Base-by-base conservation (phyloP, 2,113 vertebrate species). In the Sigmodon hispidus region DNA sequence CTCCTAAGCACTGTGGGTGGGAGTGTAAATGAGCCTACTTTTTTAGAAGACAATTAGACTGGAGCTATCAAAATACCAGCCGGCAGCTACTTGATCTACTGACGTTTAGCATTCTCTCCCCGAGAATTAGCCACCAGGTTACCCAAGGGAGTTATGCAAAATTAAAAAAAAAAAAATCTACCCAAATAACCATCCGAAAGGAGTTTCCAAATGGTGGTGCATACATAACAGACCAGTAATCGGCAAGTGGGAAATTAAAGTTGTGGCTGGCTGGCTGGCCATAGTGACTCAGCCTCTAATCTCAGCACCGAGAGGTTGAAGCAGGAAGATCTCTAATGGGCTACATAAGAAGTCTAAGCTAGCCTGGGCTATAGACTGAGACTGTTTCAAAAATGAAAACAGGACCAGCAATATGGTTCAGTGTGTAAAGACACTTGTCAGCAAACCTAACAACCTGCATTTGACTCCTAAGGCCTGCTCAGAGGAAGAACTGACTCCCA, bases 111-210 rank as follows among this genome's bases (percentile, higher is more conserved):
- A 84, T 36, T 55, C 24, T 55, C 31, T 65, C 43, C 92, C 45
- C 34, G 80, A 96, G 86, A 92, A 94, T 61, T 84, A 87, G 29
- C 87, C 57, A 93, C 79, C 50, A 45, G 43, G 70, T 76, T 76
- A 7, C 22, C 48, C 26, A 79, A 61, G 12, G 11, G 26, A 36
- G 89, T 50, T 94, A 69, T 31, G 72, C 86, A 4, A 63, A 45
- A 90, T 86, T 89, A 63, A 59, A 29, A 45, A 88, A 92, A 84
- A 76, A 15, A 75, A 72, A 65, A 93, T 55, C 43, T 40, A 40
- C 55, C 43, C 40, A 75, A 75, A 79, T 40, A 67, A 12, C 55
- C 72, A 55, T 55, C 11, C 67, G 61, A 94, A 94, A 43, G 52
- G 75, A 65, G 34, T 79, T 94, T 91, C 77, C 7, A 65, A 90